Evolutionary conservation across 2,888 invertebrate species (phyloP).

Genomic region (Drosophila bunnanda): DNA sequence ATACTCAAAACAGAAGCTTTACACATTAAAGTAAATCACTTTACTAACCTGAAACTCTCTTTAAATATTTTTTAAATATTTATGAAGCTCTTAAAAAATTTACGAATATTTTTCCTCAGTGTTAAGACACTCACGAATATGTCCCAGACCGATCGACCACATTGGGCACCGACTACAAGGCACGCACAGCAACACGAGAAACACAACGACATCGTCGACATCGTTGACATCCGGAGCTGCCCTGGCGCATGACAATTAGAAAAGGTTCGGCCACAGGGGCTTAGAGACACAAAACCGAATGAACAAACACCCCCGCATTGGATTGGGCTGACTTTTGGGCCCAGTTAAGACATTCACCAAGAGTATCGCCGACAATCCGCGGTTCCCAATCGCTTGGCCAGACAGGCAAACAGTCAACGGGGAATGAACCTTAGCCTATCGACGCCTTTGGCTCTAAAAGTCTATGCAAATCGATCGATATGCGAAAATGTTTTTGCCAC

Average conservation of each 20-base stretch:
- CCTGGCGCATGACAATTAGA: slow-evolving; percentile 73
- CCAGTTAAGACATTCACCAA: slow-evolving; percentile 42
- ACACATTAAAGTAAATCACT: not conserved
- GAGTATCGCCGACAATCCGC: slow-evolving; percentile 26
- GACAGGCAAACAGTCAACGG: slow-evolving; percentile 22
- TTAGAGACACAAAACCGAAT: slow-evolving; percentile 21
- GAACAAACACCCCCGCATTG: slow-evolving; percentile 20
- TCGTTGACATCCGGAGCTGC: slow-evolving; percentile 70
- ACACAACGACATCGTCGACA: slow-evolving; percentile 55
- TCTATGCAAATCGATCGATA: slow-evolving; percentile 45
- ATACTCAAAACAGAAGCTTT: not conserved
- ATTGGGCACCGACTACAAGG: slow-evolving; percentile 40
- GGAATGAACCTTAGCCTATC: slow-evolving; percentile 30
- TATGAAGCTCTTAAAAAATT: not conserved
- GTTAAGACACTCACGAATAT: slow-evolving; percentile 15
- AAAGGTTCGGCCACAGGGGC: slow-evolving; percentile 46
- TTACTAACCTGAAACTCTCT: not conserved
- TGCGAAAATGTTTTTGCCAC: slow-evolving; percentile 32
- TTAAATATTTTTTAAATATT: not conserved
- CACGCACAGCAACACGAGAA: slow-evolving; percentile 59
- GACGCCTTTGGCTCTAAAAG: slow-evolving; percentile 36
- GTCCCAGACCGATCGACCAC: slow-evolving; percentile 46
- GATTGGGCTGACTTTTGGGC: slow-evolving; percentile 5
- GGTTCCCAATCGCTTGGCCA: slow-evolving; percentile 26
- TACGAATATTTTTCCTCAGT: not conserved